Conservation (phyloP, 2,113 vertebrate species). For the Suricata suricatta region DNA sequence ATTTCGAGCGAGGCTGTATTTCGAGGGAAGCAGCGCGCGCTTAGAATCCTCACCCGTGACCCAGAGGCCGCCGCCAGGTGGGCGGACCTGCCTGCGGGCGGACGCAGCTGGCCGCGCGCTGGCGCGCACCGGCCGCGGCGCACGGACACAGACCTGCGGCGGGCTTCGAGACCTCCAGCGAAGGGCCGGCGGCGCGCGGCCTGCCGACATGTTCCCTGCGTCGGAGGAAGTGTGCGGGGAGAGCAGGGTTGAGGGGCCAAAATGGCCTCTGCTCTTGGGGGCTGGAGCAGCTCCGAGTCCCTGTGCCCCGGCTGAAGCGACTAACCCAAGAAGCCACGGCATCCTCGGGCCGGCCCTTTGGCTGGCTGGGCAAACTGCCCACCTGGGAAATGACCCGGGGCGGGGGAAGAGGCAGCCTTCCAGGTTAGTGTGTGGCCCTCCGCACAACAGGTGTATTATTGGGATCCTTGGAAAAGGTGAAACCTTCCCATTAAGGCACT, state of each 20-base stretch:
- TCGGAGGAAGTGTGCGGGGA: neutral
- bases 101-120: neutral
- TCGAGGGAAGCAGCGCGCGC: constrained; percentile 62
- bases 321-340: neutral
- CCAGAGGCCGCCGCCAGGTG: neutral
- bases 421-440: neutral
- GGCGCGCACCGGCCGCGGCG: neutral
- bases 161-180: neutral
- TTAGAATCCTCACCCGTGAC: constrained; percentile 11
- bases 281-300: neutral
- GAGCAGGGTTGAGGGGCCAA: neutral
- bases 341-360: neutral
- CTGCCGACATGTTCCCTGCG: neutral
- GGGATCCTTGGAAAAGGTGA: constrained; percentile 35
- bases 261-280: constrained; percentile 35
- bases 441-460: constrained; percentile 44
- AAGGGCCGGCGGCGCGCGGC: neutral
- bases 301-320: neutral
- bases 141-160: neutral
- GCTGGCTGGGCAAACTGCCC: neutral
- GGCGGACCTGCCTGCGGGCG: constrained; percentile 4
- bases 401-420: neutral
- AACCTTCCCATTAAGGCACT: neutral
- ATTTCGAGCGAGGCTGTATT: constrained; percentile 2
- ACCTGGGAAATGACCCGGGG: neutral